Evolutionary conservation across 2,113 vertebrate species (phyloP).

Genomic region (Osmerus mordax): DNA sequence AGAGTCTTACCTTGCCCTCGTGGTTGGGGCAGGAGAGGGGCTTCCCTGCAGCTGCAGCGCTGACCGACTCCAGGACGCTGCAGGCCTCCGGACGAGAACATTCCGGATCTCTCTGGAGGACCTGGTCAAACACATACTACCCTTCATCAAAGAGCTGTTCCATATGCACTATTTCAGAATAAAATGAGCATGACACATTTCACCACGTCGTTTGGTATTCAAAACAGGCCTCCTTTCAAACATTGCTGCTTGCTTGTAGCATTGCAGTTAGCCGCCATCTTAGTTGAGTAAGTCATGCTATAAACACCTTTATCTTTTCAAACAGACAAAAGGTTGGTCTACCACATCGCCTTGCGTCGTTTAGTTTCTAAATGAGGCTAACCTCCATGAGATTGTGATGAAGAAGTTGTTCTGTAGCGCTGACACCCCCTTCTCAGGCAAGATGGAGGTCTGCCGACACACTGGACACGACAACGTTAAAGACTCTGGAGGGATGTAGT

Average conservation of each 20-base stretch:
- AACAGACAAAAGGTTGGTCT: no score
- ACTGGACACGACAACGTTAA: conserved; percentile 90
- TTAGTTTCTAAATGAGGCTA: not conserved
- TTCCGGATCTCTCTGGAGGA: conserved; percentile 82
- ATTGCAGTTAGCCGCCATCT: no score
- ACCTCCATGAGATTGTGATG: conserved; percentile 97
- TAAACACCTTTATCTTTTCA: no score
- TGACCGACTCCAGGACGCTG: conserved; percentile 77
- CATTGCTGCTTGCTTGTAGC: no score
- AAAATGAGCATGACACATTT: no score
- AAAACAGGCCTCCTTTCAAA: no score
- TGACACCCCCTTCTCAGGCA: conserved; percentile 88
- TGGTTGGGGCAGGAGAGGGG: conserved; percentile 56
- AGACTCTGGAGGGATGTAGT: conserved; percentile 92
- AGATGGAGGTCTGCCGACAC: conserved; percentile 91
- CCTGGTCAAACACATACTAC: not conserved
- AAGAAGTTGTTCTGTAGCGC: conserved; percentile 96
- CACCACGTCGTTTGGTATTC: no score
- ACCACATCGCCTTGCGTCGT: no score
- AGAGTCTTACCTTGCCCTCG: conserved; percentile 51
- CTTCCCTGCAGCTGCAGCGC: conserved; percentile 74
- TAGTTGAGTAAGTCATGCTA: no score
- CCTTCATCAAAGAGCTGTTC: not conserved
- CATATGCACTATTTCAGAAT: not conserved
- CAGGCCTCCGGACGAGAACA: conserved; percentile 74